Evolutionary conservation across 1,140 invertebrate genomes (phyloP), one percentile per base, ranked within the genome.

Genomic region (Polypedilum pembai): DNA sequence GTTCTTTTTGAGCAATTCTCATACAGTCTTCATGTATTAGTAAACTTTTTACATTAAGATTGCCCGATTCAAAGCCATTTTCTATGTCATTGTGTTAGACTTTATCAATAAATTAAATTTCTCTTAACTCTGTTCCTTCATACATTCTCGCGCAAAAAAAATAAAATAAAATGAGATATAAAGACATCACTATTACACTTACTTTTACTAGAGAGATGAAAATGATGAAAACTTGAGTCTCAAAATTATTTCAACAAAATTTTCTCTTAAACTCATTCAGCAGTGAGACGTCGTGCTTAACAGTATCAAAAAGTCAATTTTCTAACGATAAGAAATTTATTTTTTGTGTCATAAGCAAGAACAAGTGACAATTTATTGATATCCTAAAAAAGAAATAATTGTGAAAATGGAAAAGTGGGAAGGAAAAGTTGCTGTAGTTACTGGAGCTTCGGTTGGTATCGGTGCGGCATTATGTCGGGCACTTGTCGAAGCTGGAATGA

Each of bases 391-490:
- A 56, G 1, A n/a, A 1, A 45, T 1, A 56, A 33, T 33, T 33
- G 45, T 56, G 45, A 56, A 75, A 73, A 86, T 86, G 85, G 83
- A 86, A 18, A 78, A 83, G 3, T 87, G 86, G 86, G 74, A 65
- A 40, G 84, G 83, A 40, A 82, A 83, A 63, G 82, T 86, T 5
- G 86, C 85, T 5, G 78, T 87, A 4, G 85, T 88, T 0, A 87
- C 86, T 8, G 86, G 85, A 15, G 85, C 86, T 0, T 86, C 84
- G 41, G 65, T 69, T 24, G 87, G 86, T 8, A 87, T 87, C 40
- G 87, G 87, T 2, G 79, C 81, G 8, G 82, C 77, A 3, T 78
- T 79, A n/a, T 79, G 80, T 74, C 78, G 78, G 75, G 76, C 74
- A 12, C 77, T 88, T 10, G 82, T 83, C 0, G 76, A 83, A 24